Evolutionary conservation across 2,797 vertebrate genomes (phyloP).

Genomic region (Leptoclinus maculatus): DNA sequence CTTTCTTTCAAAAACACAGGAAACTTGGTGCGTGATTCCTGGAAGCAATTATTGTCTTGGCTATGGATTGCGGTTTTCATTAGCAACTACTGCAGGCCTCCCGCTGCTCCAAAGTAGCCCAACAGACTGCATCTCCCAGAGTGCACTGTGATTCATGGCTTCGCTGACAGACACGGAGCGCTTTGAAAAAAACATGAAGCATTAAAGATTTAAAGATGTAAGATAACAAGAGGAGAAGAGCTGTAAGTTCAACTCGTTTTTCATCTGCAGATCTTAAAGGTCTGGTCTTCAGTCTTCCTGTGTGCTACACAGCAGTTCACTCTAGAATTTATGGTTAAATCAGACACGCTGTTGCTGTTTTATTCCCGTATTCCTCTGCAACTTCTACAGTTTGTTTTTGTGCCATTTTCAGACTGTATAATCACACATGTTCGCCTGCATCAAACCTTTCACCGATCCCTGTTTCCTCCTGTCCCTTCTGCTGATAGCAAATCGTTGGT

Average conservation of each 20-base stretch:
- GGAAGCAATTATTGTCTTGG: constrained; percentile 80
- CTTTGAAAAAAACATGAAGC: constrained; percentile 29
- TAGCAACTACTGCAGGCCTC: constrained; percentile 63
- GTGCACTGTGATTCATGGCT: constrained; percentile 74
- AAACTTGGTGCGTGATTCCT: constrained; percentile 72
- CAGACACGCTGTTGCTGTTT: not conserved
- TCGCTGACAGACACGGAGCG: constrained; percentile 38
- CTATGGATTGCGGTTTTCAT: constrained; percentile 70
- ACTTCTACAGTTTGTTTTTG: constrained; percentile 10
- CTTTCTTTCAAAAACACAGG: constrained; percentile 46
- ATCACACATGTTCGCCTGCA: not conserved
- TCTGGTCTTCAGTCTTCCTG: not conserved
- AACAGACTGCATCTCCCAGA: constrained; percentile 67
- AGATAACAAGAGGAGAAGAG: constrained; percentile 43
- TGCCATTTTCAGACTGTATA: not conserved
- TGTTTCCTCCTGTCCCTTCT: constrained; percentile 51
- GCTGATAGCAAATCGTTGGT: constrained; percentile 73
- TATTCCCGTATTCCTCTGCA: not conserved
- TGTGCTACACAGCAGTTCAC: not conserved
- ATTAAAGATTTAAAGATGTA: constrained; percentile 40
- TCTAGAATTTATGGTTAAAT: not conserved
- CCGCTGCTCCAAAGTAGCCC: constrained; percentile 42
- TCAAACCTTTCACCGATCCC: constrained; percentile 42
- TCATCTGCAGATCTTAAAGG: constrained; percentile 46
- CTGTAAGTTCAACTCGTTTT: constrained; percentile 47